These are phyloP conservation scores for Venustaconcha ellipsiformis DNA, from an alignment of 1,140 invertebrate genomes.

Conservation along the genomic window DNA sequence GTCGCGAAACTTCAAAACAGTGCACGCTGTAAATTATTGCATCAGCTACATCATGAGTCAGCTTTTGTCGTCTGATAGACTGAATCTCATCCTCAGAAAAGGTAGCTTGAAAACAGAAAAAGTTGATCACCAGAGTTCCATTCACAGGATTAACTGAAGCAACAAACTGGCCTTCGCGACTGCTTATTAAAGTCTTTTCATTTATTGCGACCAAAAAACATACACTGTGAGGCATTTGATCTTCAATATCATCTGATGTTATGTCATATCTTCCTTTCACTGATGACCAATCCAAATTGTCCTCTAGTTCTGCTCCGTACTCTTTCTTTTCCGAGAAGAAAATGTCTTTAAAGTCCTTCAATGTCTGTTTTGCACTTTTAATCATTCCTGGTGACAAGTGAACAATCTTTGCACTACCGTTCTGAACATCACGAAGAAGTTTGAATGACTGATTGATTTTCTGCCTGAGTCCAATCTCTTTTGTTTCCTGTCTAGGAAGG, in stretches of 20 bases:
- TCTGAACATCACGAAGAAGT: slow-evolving; percentile 5
- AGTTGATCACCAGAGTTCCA: slow-evolving; percentile 5
- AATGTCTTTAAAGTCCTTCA: slow-evolving; percentile 19
- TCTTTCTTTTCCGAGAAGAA: slow-evolving; percentile 2
- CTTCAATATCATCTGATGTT: slow-evolving; percentile 17
- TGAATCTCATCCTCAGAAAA: slow-evolving; percentile 18
- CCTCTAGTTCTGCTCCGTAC: not conserved
- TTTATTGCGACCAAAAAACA: slow-evolving; percentile 19
- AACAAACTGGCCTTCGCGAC: slow-evolving; percentile 31
- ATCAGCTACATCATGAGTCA: slow-evolving; percentile 21
- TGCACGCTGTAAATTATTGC: slow-evolving; percentile 28
- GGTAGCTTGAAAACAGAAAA: slow-evolving; percentile 24
- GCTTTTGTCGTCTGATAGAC: slow-evolving; percentile 23
- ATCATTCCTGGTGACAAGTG: slow-evolving; percentile 15
- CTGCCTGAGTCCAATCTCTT: slow-evolving; percentile 22
- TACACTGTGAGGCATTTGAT: slow-evolving; percentile 29
- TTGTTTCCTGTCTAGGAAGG: slow-evolving; percentile 14
- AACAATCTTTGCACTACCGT: not conserved
- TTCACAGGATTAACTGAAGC: slow-evolving; percentile 22
- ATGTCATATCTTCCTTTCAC: slow-evolving; percentile 6
- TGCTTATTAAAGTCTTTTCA: slow-evolving; percentile 1
- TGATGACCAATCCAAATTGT: not conserved
- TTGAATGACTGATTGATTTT: slow-evolving; percentile 11
- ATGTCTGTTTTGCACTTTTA: slow-evolving; percentile 15
- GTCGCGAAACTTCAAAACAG: slow-evolving; percentile 30